Evolutionary conservation across 2,888 invertebrate genomes (phyloP).

Genomic region (Hypomecis atomaria): DNA sequence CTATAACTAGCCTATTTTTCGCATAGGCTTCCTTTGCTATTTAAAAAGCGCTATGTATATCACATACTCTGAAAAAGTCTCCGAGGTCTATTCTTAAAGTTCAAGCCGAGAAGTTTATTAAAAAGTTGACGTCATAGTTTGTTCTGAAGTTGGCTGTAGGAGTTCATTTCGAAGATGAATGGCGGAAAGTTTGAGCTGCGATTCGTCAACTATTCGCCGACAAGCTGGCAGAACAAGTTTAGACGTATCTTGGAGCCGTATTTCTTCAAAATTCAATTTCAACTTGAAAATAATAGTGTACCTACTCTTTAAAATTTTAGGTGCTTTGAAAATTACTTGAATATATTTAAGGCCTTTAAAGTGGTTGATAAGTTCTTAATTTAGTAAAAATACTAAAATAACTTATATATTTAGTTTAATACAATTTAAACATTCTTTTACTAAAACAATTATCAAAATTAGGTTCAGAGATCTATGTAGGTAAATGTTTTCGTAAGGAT

Average conservation of each 20-base stretch:
- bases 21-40: no score
- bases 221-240: slow-evolving; percentile 27
- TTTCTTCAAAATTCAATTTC: slow-evolving; percentile 30
- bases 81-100: slow-evolving; percentile 26
- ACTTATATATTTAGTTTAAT: no score
- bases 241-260: slow-evolving; percentile 17
- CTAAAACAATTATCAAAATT: no score
- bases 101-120: slow-evolving; percentile 21
- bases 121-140: slow-evolving; percentile 26
- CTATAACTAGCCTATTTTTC: no score
- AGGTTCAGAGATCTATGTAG: no score
- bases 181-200: slow-evolving; percentile 50
- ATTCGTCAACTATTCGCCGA: slow-evolving; percentile 49
- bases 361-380: no score
- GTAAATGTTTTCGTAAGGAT: no score
- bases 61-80: neutral
- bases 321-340: neutral
- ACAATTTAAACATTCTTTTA: no score
- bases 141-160: slow-evolving; percentile 15
- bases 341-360: neutral
- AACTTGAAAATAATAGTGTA: slow-evolving; percentile 16
- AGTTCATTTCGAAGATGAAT: slow-evolving; percentile 56
- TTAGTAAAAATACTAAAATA: no score
- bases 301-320: neutral
- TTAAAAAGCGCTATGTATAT: neutral